Percentiles rank a stretch among this genome's conserved stretches.
Evolutionary conservation across 2,113 vertebrate genomes (phyloP).

Genomic region (Nicator chloris): DNA sequence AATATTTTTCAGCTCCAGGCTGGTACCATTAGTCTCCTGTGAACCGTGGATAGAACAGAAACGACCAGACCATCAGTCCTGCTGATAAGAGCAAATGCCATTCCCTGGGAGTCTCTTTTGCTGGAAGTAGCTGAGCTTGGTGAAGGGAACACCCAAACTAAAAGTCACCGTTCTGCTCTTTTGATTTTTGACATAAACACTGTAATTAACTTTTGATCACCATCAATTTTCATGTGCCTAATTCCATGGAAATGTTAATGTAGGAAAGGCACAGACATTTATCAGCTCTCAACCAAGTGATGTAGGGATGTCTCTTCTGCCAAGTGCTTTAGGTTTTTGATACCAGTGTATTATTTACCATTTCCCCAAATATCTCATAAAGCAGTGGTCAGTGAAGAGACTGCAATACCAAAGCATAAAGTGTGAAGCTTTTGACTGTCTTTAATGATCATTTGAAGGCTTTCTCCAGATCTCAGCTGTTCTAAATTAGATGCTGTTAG

Average conservation of each 20-base stretch:
- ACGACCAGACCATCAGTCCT: neutral
- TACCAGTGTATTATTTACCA: neutral
- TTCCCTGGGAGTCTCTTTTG: neutral
- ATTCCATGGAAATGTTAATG: neutral
- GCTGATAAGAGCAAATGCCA: neutral
- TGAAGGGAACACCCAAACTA: neutral
- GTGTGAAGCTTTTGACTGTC: neutral
- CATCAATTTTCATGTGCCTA: neutral
- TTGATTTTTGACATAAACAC: slow-evolving; percentile 5
- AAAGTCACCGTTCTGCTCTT: neutral
- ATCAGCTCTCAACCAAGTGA: neutral
- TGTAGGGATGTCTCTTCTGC: neutral
- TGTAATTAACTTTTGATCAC: slow-evolving; percentile 17
- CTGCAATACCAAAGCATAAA: neutral
- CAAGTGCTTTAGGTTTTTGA: neutral
- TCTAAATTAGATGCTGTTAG: neutral
- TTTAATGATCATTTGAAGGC: neutral
- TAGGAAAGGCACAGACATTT: neutral
- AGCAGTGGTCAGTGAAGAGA: neutral
- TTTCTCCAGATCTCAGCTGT: slow-evolving; percentile 19
- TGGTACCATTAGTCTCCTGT: neutral
- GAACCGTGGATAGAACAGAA: neutral
- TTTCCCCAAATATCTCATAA: neutral
- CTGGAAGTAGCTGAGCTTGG: neutral
- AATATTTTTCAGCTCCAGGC: neutral